Evolutionary conservation across 92 coral and sea anemone genomes (phyloP).

Genomic region (Porites divaricata): DNA sequence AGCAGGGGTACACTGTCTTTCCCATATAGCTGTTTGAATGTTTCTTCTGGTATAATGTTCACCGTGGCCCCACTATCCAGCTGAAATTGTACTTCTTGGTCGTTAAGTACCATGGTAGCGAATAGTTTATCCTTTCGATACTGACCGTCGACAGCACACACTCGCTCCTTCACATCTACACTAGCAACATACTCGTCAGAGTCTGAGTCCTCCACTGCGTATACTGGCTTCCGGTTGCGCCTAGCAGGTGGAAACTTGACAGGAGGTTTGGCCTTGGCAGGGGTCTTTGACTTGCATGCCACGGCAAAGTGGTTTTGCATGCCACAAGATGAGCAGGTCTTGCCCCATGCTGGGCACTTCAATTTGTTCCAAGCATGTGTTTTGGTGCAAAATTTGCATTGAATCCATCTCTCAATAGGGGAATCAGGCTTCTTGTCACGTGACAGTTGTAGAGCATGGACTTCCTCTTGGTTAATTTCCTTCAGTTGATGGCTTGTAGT

Average conservation of each 20-base stretch:
- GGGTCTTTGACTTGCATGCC: slow-evolving; percentile 28
- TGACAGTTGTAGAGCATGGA: slow-evolving; percentile 4
- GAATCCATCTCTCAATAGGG: slow-evolving; percentile 34
- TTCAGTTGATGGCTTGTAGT: slow-evolving; percentile 50
- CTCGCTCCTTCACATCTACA: slow-evolving; percentile 1
- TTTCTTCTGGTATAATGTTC: slow-evolving; percentile 31
- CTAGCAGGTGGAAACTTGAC: not conserved
- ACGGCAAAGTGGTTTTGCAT: not conserved
- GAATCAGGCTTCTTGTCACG: not conserved
- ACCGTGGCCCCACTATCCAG: slow-evolving; percentile 62
- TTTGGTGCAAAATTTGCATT: slow-evolving; percentile 57
- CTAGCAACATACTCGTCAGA: slow-evolving; percentile 32
- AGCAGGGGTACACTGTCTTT: slow-evolving; percentile 30
- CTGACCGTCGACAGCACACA: slow-evolving; percentile 4
- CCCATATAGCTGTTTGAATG: slow-evolving; percentile 34
- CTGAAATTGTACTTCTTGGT: slow-evolving; percentile 30
- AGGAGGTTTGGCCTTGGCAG: no score
- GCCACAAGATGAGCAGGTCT: not conserved
- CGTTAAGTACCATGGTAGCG: slow-evolving; percentile 36
- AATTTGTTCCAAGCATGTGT: slow-evolving; percentile 53
- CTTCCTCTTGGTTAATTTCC: slow-evolving; percentile 45
- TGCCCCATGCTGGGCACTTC: slow-evolving; percentile 48
- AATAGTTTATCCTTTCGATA: slow-evolving; percentile 32
- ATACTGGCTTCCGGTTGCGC: not conserved
- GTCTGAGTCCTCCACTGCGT: slow-evolving; percentile 8